Evolutionary conservation across 2,113 vertebrate species (phyloP).

Genomic region (Platysternon megacephalum): DNA sequence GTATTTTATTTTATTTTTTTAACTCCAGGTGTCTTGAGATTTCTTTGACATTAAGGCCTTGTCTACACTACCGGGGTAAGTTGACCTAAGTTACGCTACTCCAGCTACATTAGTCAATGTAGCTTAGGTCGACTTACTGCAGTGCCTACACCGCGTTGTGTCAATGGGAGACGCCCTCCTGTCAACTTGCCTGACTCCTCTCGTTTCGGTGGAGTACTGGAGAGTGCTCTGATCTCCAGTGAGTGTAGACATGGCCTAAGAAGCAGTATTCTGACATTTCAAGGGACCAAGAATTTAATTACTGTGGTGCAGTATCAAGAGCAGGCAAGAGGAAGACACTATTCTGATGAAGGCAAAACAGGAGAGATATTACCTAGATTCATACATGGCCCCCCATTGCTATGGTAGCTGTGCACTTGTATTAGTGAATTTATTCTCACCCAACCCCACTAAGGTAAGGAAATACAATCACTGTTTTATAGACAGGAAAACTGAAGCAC

Average conservation of each 20-base stretch:
- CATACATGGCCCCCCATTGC: background rate
- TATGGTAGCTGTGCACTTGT: background rate
- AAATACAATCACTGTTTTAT: background rate
- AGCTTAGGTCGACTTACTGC: too few relatives aligned
- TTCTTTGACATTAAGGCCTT: background rate
- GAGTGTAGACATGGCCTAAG: too few relatives aligned
- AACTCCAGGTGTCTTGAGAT: background rate
- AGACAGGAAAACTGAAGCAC: background rate
- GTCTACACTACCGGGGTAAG: too few relatives aligned
- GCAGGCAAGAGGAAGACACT: fast-evolving
- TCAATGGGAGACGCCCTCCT: too few relatives aligned
- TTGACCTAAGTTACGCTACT: too few relatives aligned
- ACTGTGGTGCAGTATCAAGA: background rate
- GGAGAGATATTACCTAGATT: background rate
- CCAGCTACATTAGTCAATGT: too few relatives aligned
- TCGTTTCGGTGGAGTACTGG: too few relatives aligned
- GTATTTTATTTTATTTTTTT: background rate
- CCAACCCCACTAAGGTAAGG: background rate
- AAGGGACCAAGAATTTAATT: background rate
- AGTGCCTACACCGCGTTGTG: too few relatives aligned
- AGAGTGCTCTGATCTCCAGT: too few relatives aligned
- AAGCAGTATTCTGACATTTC: fast-evolving
- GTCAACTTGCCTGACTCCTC: too few relatives aligned
- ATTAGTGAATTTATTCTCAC: background rate
- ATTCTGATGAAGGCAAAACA: background rate